phyloP scores from a whole-genome alignment of 2,888 invertebrate genomes.

The Sinohyriopsis cumingii region DNA sequence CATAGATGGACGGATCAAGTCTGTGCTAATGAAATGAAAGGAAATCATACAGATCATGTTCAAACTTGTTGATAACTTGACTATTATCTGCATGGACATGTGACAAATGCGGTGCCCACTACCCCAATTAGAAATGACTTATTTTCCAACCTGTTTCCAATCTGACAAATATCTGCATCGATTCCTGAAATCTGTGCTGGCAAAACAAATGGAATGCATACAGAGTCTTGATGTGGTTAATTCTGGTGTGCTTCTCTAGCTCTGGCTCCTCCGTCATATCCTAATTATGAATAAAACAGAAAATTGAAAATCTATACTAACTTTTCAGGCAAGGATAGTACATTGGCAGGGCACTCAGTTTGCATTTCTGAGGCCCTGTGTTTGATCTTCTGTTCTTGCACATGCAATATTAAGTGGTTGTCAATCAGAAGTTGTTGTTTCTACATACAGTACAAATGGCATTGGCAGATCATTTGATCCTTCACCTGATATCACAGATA shows the following conservation, averaged over 20 bases:
- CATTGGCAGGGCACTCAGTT: not conserved
- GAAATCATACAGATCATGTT: constrained; percentile 81
- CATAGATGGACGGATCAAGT: constrained; percentile 92
- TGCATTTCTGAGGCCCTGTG: too few relatives aligned
- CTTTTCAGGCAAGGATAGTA: not conserved
- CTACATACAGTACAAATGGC: too few relatives aligned
- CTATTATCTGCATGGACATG: too few relatives aligned
- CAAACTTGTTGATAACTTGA: too few relatives aligned
- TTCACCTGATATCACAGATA: too few relatives aligned
- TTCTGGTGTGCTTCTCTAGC: constrained; percentile 85
- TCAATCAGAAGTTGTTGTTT: too few relatives aligned
- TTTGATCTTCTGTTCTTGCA: too few relatives aligned
- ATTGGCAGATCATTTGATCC: too few relatives aligned
- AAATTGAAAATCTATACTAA: not conserved
- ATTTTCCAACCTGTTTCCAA: constrained; percentile 80
- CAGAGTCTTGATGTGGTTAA: constrained; percentile 90
- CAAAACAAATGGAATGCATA: constrained; percentile 93
- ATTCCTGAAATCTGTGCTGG: constrained; percentile 88
- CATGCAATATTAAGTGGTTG: too few relatives aligned
- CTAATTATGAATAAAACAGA: constrained; percentile 73
- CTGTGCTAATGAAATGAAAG: constrained; percentile 91
- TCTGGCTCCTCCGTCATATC: constrained; percentile 85
- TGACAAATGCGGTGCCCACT: too few relatives aligned
- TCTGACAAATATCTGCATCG: constrained; percentile 92
- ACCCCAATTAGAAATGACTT: not conserved